Evolutionary conservation across 2,797 vertebrate species (phyloP).

Genomic region (Astyanax mexicanus): DNA sequence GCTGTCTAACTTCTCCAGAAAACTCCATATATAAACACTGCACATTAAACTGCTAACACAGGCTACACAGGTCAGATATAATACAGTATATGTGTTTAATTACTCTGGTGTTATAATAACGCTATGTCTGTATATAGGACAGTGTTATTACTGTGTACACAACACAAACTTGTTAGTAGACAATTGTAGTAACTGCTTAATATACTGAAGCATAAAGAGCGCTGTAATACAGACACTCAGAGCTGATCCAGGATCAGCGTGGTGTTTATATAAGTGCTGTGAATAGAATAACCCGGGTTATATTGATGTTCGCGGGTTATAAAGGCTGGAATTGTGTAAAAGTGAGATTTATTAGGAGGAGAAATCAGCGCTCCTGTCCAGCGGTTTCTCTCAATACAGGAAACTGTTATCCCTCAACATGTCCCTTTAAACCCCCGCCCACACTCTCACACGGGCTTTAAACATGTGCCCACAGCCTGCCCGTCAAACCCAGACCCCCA

Average conservation of each 20-base stretch:
- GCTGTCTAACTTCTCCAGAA: not conserved
- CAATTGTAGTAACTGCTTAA: not conserved
- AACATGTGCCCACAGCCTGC: not conserved
- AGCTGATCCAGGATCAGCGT: too few species aligned
- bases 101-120: too few species aligned
- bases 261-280: not conserved
- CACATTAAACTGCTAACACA: too few species aligned
- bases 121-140: too few species aligned
- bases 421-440: not conserved
- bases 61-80: too few species aligned
- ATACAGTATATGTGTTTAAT: too few species aligned
- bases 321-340: too few species aligned
- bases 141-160: not conserved
- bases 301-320: too few species aligned
- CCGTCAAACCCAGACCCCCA: too few species aligned
- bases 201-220: conserved; percentile 2
- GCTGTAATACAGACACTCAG: too few species aligned
- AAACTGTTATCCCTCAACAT: conserved; percentile 28
- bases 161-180: conserved; percentile 61
- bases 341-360: conserved; percentile 19
- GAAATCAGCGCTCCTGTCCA: conserved; percentile 79
- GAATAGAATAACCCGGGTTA: not conserved
- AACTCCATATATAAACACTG: not conserved
- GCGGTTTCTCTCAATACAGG: conserved; percentile 70
- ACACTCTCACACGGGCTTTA: too few species aligned